A percentile compares a stretch with the other conserved stretches of the same genome.
Evolutionary conservation across 2,113 vertebrate genomes (phyloP).

Genomic region (Notarius quadriscutis): DNA sequence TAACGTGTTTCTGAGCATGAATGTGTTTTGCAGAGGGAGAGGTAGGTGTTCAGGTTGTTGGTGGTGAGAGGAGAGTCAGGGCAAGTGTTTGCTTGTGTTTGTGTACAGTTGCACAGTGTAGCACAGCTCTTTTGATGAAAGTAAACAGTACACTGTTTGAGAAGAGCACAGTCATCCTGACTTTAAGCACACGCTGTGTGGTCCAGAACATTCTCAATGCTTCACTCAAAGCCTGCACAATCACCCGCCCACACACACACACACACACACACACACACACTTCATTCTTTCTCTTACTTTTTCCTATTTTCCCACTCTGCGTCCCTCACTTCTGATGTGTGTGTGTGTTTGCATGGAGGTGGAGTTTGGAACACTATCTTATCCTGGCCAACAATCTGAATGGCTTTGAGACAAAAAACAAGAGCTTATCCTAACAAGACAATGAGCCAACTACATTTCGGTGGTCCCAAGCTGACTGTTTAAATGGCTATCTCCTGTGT

Average conservation of each 20-base stretch:
- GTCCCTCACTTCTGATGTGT: background rate
- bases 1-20: background rate
- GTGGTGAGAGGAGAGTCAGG: slow-evolving; percentile 42
- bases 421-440: slow-evolving; percentile 55
- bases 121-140: slow-evolving; percentile 63
- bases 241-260: slow-evolving; percentile 21
- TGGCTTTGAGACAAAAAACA: slow-evolving; percentile 43
- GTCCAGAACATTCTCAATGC: slow-evolving; percentile 52
- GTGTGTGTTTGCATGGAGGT: background rate
- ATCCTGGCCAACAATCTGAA: slow-evolving; percentile 36
- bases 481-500: slow-evolving; percentile 50
- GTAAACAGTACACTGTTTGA: slow-evolving; percentile 65
- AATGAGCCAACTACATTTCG: slow-evolving; percentile 48
- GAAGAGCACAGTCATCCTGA: slow-evolving; percentile 64
- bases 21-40: slow-evolving; percentile 3
- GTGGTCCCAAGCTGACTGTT: slow-evolving; percentile 47
- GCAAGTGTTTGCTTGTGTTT: slow-evolving; percentile 76
- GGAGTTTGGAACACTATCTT: slow-evolving; percentile 48
- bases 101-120: slow-evolving; percentile 47
- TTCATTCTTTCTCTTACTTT: background rate
- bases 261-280: slow-evolving; percentile 17
- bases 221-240: slow-evolving; percentile 22
- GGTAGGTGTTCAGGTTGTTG: slow-evolving; percentile 18
- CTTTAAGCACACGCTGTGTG: slow-evolving; percentile 59
- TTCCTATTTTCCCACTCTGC: background rate